Evolutionary conservation across 2,888 invertebrate genomes (phyloP).

Genomic region (Drosophila rubida): DNA sequence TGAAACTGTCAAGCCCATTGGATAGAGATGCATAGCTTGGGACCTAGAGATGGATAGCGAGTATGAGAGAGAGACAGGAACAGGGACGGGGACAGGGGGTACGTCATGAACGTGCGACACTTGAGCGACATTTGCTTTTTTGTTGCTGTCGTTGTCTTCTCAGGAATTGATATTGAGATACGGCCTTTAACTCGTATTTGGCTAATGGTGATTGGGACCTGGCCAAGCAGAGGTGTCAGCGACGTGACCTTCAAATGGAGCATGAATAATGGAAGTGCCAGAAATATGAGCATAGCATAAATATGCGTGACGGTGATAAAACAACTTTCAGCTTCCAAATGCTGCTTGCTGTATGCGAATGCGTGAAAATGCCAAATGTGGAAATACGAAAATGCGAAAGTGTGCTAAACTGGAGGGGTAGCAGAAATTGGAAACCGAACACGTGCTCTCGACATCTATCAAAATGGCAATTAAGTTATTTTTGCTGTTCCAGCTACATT

Average conservation of each 20-base stretch:
- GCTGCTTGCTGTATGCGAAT: slow-evolving; percentile 2
- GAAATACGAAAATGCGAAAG: slow-evolving; percentile 7
- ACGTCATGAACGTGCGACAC: slow-evolving; percentile 43
- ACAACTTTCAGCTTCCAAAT: slow-evolving; percentile 8
- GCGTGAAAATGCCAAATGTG: slow-evolving; percentile 21
- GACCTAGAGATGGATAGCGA: background rate
- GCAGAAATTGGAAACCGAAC: slow-evolving; percentile 16
- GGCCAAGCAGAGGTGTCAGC: slow-evolving; percentile 38
- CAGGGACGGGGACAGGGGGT: background rate
- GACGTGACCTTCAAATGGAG: slow-evolving; percentile 56
- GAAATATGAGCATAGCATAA: slow-evolving; percentile 42
- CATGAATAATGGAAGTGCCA: slow-evolving; percentile 60
- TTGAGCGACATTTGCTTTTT: slow-evolving; percentile 58
- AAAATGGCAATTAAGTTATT: slow-evolving; percentile 42
- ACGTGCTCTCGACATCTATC: slow-evolving; percentile 41
- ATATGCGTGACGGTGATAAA: slow-evolving; percentile 36
- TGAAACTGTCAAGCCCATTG: slow-evolving; percentile 54
- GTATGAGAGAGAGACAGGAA: background rate
- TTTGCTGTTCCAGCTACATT: slow-evolving; percentile 1
- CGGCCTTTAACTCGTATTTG: slow-evolving; percentile 44
- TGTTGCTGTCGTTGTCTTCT: slow-evolving; percentile 9
- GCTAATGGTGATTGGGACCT: slow-evolving; percentile 30
- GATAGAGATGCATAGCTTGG: slow-evolving; percentile 54
- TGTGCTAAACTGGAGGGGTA: background rate
- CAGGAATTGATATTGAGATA: slow-evolving; percentile 48